Evolutionary conservation across 2,113 vertebrate species (phyloP), one percentile per base, ranked within the genome.

Genomic region (Hylia prasina): DNA sequence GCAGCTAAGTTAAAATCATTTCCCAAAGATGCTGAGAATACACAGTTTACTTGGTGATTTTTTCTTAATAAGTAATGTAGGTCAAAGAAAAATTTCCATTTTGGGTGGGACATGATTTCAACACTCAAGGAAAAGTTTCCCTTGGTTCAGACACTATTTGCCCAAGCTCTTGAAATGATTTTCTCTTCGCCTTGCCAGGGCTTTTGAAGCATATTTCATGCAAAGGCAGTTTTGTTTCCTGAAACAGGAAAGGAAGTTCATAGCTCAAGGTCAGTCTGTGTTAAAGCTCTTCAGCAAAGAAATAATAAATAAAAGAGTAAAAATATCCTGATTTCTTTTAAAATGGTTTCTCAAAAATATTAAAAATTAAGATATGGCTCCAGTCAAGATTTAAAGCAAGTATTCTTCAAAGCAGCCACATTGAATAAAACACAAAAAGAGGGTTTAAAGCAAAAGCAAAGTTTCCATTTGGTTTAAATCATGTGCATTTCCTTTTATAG

Each of bases 391-490:
- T 87, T 87, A 92, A 77, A 45, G 39, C 39, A 84, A 87, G 27
- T 53, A 47, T 79, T 84, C 47, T 87, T 94, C 78, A 89, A 89
- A 90, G 72, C 31, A 96, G 84, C 40, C 66, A 87, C 58, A 87
- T 1, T 72, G 72, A 91, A 93, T 68, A 91, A 80, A 92, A 80
- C 13, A 80, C 57, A 77, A 78, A 88, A 91, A 93, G 17, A 42
- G 48, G n/a, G 15, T 81, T 95, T 89, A 90, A 6, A 53, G 15
- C 50, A 27, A 69, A 48, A 94, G 37, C 9, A 10, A 53, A 73
- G 71, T 71, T 87, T 91, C 45, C 91, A 94, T 97, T 97, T 98
- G 95, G 89, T 97, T 98, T 96, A 96, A 97, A 97, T 96, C 93
- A 96, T 72, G 87, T 71, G 87, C 81, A 96, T 94, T 97, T 97